Percentiles rank a stretch among this genome's conserved stretches.
Evolutionary conservation across 2,797 vertebrate species (phyloP).

Genomic region (Scolopax rusticola): DNA sequence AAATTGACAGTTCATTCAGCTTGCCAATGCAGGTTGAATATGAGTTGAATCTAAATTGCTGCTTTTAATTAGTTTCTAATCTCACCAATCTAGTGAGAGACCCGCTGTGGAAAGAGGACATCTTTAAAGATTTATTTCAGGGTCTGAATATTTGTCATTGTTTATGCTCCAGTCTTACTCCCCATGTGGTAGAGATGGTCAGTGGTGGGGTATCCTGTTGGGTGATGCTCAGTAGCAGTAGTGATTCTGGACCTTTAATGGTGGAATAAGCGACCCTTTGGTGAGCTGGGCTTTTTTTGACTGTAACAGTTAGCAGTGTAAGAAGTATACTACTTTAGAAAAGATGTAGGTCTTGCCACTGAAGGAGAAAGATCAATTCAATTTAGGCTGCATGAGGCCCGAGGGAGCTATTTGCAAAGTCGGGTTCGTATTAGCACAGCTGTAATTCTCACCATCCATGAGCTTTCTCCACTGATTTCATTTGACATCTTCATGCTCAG

Average conservation of each 20-base stretch:
- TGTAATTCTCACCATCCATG: neutral
- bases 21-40: neutral
- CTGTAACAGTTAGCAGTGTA: neutral
- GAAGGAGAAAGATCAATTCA: neutral
- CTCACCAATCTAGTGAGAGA: neutral
- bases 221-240: neutral
- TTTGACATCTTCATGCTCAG: neutral
- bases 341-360: neutral
- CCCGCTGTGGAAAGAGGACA: rapidly evolving
- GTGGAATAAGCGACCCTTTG: neutral
- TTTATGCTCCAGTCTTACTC: neutral
- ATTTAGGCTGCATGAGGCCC: neutral
- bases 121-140: neutral
- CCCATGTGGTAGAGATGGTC: neutral
- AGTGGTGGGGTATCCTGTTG: neutral
- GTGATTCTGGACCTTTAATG: neutral
- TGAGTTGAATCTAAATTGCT: neutral
- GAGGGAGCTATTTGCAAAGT: neutral
- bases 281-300: neutral
- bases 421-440: neutral
- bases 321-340: neutral
- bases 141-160: neutral
- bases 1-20: neutral
- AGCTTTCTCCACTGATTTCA: neutral
- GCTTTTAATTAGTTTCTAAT: constrained; percentile 2